Evolutionary conservation across 2,113 vertebrate species (phyloP).

Genomic region (Tetraodon nigroviridis): DNA sequence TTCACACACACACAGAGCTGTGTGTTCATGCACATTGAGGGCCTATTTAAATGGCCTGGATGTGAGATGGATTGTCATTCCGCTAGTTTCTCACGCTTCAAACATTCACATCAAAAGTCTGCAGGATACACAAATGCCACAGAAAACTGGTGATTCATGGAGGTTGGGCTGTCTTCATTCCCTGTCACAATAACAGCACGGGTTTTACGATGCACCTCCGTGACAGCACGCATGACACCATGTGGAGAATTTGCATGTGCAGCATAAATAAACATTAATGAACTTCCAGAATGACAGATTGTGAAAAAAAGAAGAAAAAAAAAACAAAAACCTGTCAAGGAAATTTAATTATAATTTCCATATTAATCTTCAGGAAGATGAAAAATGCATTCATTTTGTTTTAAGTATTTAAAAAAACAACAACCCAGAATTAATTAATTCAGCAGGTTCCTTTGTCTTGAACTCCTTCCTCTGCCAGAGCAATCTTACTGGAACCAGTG

Average conservation of each 20-base stretch:
- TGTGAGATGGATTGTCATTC: too few species aligned
- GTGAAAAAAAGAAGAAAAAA: neutral
- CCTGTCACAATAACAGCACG: slow-evolving; percentile 2
- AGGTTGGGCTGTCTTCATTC: neutral
- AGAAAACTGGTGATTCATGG: neutral
- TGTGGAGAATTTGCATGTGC: slow-evolving; percentile 29
- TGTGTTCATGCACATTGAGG: neutral
- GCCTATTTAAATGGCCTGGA: neutral
- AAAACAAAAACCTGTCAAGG: neutral
- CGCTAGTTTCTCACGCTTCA: too few species aligned
- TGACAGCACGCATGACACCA: slow-evolving; percentile 11
- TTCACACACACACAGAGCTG: slow-evolving; percentile 1
- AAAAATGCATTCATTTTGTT: neutral
- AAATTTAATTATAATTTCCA: slow-evolving; percentile 13
- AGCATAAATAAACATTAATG: slow-evolving; percentile 24
- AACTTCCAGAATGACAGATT: slow-evolving; percentile 25
- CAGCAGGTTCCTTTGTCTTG: neutral
- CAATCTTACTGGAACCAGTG: slow-evolving; percentile 15
- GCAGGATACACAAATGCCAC: neutral
- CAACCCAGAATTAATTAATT: too few species aligned
- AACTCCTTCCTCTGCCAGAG: neutral
- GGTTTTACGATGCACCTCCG: neutral
- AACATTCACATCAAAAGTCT: too few species aligned
- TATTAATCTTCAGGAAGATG: slow-evolving; percentile 11
- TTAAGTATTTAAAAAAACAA: neutral